Conservation (phyloP, 2,113 vertebrate genomes). For the Arvicanthis niloticus region DNA sequence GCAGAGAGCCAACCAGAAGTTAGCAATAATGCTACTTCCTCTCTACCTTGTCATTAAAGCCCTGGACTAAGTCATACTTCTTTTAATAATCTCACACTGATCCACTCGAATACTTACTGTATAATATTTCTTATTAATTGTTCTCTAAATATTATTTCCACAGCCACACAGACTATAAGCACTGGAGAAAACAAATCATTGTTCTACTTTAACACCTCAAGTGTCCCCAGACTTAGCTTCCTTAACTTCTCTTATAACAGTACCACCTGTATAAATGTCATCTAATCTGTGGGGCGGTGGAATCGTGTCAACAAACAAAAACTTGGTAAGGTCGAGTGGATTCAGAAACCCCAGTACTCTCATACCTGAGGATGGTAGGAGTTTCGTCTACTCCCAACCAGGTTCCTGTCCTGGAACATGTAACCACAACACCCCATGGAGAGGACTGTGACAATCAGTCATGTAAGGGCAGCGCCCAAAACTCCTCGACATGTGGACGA, state of each 20-base stretch:
- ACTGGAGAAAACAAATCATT: background rate
- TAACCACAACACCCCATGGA: too few species aligned
- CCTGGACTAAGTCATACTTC: background rate
- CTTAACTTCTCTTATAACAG: slow-evolving; percentile 27
- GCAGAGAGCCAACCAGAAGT: background rate
- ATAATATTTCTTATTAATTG: slow-evolving; percentile 24
- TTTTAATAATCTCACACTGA: background rate
- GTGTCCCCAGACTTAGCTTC: background rate
- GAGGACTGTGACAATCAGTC: too few species aligned
- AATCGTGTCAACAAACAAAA: too few species aligned
- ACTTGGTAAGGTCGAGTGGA: too few species aligned
- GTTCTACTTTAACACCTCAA: background rate
- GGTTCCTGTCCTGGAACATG: too few species aligned
- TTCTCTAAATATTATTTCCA: slow-evolving; percentile 44
- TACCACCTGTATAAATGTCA: slow-evolving; percentile 17
- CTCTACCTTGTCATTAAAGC: slow-evolving; percentile 21
- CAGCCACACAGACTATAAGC: slow-evolving; percentile 8
- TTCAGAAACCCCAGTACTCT: too few species aligned
- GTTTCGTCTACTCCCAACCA: too few species aligned
- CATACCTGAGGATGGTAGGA: too few species aligned
- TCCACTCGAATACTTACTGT: background rate
- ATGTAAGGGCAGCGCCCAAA: too few species aligned
- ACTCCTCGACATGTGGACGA: too few species aligned
- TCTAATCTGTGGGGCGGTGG: background rate
- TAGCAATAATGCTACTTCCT: background rate